phyloP scores from a whole-genome alignment of 2,888 invertebrate genomes.

The Leptopilina drosophilae region DNA sequence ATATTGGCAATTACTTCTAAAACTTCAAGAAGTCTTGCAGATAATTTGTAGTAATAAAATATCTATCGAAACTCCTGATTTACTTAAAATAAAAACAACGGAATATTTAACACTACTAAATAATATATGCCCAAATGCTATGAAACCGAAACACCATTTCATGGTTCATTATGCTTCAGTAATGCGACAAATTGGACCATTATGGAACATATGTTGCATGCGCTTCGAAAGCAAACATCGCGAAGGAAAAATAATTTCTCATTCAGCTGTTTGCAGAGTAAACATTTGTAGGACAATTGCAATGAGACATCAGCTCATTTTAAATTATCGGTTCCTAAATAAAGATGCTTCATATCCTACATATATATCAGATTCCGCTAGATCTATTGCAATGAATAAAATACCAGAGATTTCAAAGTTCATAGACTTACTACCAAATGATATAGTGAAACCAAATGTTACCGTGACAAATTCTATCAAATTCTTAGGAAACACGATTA shows the following conservation, averaged over 20 bases:
- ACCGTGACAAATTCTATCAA: too few species aligned
- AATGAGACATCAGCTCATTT: conserved; percentile 41
- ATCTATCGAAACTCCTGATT: too few species aligned
- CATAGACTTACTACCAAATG: too few species aligned
- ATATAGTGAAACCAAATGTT: too few species aligned
- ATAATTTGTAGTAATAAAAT: background rate
- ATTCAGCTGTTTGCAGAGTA: background rate
- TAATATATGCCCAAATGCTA: conserved; percentile 27
- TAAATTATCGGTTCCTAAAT: conserved; percentile 13
- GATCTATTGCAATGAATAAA: too few species aligned
- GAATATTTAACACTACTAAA: background rate
- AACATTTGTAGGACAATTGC: conserved; percentile 51
- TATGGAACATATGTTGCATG: conserved; percentile 53
- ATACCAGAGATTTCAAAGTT: too few species aligned
- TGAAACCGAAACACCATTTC: conserved; percentile 54
- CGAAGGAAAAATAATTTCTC: conserved; percentile 50
- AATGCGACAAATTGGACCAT: conserved; percentile 53
- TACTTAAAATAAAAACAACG: too few species aligned
- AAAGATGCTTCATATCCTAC: background rate
- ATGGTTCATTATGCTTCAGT: conserved; percentile 54
- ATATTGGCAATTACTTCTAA: background rate
- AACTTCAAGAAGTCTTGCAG: background rate
- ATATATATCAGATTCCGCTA: too few species aligned
- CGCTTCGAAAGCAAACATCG: conserved; percentile 55
- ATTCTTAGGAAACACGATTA: too few species aligned